A percentile compares a stretch with the other conserved stretches of the same genome.
Conservation (phyloP, 2,113 vertebrate species). For the Channa argus region DNA sequence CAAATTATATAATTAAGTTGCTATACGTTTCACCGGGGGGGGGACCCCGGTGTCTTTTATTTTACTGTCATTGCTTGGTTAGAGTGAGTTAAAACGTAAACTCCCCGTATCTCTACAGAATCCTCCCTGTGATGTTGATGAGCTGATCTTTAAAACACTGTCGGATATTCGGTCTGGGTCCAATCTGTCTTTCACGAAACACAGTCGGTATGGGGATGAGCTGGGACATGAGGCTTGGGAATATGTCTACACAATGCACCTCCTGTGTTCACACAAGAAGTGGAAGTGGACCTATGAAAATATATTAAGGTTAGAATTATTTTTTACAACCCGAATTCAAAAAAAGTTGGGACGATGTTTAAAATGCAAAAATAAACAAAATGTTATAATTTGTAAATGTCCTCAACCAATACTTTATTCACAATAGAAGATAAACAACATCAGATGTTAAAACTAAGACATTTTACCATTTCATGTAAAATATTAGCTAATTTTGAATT, state of each 20-base stretch:
- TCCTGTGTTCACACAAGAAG: slow-evolving; percentile 90
- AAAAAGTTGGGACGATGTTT: too few species aligned
- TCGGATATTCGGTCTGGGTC: slow-evolving; percentile 84
- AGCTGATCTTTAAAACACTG: slow-evolving; percentile 86
- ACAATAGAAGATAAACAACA: too few species aligned
- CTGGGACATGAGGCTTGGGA: slow-evolving; percentile 89
- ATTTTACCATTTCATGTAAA: too few species aligned
- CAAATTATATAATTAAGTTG: too few species aligned
- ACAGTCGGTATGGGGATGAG: slow-evolving; percentile 87
- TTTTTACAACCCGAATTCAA: not conserved
- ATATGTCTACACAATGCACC: slow-evolving; percentile 87
- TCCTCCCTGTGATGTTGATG: slow-evolving; percentile 84
- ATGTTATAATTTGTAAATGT: too few species aligned
- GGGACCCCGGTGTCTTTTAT: too few species aligned
- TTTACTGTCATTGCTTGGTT: too few species aligned
- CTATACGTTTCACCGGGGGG: too few species aligned
- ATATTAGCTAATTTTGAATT: too few species aligned
- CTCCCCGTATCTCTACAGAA: slow-evolving; percentile 74
- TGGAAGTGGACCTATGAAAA: slow-evolving; percentile 94
- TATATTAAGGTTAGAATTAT: slow-evolving; percentile 86
- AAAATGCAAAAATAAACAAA: too few species aligned
- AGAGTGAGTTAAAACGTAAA: not conserved
- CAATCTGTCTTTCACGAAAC: slow-evolving; percentile 84
- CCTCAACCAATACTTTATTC: too few species aligned
- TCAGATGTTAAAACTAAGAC: too few species aligned